A percentile compares a stretch with the other conserved stretches of the same genome.
Conservation (phyloP, 2,888 invertebrate genomes). For the Pilophorus perplexus region DNA sequence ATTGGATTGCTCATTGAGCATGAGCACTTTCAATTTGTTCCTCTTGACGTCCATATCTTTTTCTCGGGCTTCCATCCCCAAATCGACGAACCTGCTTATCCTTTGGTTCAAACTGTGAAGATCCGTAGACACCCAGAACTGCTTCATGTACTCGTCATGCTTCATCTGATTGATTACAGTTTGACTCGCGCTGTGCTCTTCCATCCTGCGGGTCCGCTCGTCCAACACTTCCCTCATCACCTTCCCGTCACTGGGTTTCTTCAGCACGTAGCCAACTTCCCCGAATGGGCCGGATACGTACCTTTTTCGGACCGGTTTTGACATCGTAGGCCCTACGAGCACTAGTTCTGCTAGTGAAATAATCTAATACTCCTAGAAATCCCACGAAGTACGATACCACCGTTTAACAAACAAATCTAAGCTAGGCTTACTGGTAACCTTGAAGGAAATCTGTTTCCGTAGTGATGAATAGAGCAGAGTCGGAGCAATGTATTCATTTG, state of each 20-base stretch:
- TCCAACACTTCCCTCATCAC: neutral
- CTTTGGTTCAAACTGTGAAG: conserved; percentile 7
- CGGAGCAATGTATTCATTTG: no score
- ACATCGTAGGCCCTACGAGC: no score
- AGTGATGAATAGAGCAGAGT: no score
- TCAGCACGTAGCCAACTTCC: conserved; percentile 12
- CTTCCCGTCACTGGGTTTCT: conserved; percentile 9
- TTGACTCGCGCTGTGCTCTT: neutral
- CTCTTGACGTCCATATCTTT: conserved; percentile 35
- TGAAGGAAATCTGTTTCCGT: no score
- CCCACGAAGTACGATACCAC: no score
- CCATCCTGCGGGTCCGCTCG: neutral
- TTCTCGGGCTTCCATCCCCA: conserved; percentile 29
- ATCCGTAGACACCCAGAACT: conserved; percentile 16
- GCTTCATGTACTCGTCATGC: neutral
- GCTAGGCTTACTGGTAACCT: no score
- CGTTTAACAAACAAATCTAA: no score
- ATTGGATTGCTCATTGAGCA: conserved; percentile 35
- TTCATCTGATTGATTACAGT: neutral
- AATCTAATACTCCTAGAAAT: no score
- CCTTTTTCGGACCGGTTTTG: no score
- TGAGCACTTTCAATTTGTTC: conserved; percentile 33
- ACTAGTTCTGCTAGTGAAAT: no score
- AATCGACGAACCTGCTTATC: conserved; percentile 28
- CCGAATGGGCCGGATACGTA: conserved; percentile 2